Conservation (phyloP, 2,797 vertebrate species). For the Myotis findleyi region DNA sequence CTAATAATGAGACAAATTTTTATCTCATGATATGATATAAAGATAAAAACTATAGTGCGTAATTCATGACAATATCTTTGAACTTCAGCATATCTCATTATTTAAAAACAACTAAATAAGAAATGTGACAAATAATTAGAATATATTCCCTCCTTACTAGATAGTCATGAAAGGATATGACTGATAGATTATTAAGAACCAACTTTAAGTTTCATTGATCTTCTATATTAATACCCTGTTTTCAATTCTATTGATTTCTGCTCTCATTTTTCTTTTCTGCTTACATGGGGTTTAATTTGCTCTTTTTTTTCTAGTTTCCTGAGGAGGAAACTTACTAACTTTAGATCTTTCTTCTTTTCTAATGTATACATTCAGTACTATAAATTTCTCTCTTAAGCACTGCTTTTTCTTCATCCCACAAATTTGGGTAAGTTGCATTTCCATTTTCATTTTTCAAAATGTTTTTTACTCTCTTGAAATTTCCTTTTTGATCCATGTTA, state of each 20-base stretch:
- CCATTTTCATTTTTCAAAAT: not conserved
- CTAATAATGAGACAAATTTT: not conserved
- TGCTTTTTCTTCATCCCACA: not conserved
- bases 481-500: not conserved
- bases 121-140: constrained; percentile 24
- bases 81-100: not conserved
- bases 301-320: not conserved
- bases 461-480: not conserved
- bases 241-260: not conserved
- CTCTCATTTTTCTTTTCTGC: not conserved
- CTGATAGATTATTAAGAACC: not conserved
- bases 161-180: not conserved
- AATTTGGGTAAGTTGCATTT: not conserved
- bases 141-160: not conserved
- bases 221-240: not conserved
- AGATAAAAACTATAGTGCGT: not conserved
- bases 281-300: not conserved
- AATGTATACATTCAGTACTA: not conserved
- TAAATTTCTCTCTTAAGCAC: not conserved
- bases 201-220: not conserved
- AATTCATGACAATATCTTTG: not conserved
- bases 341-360: not conserved
- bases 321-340: not conserved
- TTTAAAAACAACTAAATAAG: constrained; percentile 19
- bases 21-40: not conserved